Base-by-base conservation (phyloP, 2,113 vertebrate species). In the Sinosuthora webbiana region DNA sequence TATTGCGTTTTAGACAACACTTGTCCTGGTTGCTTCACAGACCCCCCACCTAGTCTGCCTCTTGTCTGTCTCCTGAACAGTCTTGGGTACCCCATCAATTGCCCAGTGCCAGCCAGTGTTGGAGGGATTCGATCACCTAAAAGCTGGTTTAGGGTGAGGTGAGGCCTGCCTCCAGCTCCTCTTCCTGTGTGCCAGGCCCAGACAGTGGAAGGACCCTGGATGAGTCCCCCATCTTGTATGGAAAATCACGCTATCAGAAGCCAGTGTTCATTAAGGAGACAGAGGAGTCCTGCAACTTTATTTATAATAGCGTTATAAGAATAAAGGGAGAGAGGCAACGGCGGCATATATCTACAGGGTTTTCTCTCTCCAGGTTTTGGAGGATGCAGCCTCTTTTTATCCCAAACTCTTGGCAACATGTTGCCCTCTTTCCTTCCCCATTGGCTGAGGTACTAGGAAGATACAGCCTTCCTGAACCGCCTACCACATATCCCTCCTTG, bases 191-290 rank as follows among this genome's bases (percentile, higher is more conserved):
- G n/a, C n/a, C 33, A 31, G 55, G 27, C 21, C 73, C 11, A 60
- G 42, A 47, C 0, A 2, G 21, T 39, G 56, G 28, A 49, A 60
- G 44, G 44, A 49, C 11, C 27, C 56, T 0, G 1, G 44, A 49
- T 1, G 6, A 39, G 12, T 31, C 12, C 27, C 33, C 19, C 9
- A 7, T 39, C 44, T 60, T 31, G 27, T 19, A 49, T 3, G 12
- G 28, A 49, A 60, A 60, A 39, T 76, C 21, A 33, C 31, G 35
- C n/a, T 77, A 20, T 41, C 57, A 62, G 28, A 62, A 62, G 28
- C 45, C 35, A 27, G 45, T 50, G 57, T 41, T 25, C 30, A 41
- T 27, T 63, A 52, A 42, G 59, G 37, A 63, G 31, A 52, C 37
- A 64, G 59, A 52, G 30, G 9, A 63, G 18, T 52, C 47, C 37